These are phyloP conservation scores for Psophia crepitans DNA, from an alignment of 2,113 vertebrate genomes.

Conservation along the genomic window DNA sequence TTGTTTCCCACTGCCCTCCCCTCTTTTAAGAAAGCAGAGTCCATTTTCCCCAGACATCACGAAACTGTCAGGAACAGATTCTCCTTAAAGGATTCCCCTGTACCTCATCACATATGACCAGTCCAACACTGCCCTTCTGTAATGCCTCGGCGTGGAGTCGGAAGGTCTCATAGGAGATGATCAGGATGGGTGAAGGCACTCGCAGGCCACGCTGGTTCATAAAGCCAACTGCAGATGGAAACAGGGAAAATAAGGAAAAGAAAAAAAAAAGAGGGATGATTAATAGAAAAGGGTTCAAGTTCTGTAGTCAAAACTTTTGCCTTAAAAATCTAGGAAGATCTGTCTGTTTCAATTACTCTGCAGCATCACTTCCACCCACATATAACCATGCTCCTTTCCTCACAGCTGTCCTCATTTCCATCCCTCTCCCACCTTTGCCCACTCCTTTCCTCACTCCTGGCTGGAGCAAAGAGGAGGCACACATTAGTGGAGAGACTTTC, in stretches of 20 bases:
- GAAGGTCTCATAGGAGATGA: constrained; percentile 97
- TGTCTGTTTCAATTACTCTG: not conserved
- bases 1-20: not conserved
- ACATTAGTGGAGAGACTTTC: not conserved
- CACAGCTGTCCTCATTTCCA: not conserved
- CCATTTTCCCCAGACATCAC: not conserved
- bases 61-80: not conserved
- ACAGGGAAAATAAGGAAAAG: not conserved
- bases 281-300: not conserved
- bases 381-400: not conserved
- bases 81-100: not conserved
- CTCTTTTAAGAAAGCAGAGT: not conserved
- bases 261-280: not conserved
- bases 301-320: not conserved
- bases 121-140: constrained; percentile 87
- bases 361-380: not conserved
- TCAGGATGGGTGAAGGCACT: constrained; percentile 89
- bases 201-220: constrained; percentile 87
- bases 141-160: constrained; percentile 87
- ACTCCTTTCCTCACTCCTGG: not conserved
- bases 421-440: not conserved
- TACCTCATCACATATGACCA: constrained; percentile 96
- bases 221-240: constrained; percentile 78
- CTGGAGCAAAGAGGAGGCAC: not conserved
- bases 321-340: not conserved